Evolutionary conservation across 2,113 vertebrate species (phyloP), one percentile per base, ranked within the genome.

Genomic region (Oreocharis arfaki): DNA sequence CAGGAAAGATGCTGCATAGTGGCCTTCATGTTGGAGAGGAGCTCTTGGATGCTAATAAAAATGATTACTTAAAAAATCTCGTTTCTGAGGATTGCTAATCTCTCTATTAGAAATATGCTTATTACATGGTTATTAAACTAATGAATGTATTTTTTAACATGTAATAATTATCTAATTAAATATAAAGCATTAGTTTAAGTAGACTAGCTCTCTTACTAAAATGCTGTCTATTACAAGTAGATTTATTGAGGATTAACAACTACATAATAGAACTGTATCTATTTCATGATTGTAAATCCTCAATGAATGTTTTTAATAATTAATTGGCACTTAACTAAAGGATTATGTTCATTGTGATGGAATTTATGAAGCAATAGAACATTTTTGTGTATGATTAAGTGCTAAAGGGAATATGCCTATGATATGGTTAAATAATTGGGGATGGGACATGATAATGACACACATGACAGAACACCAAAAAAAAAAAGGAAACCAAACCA

Each of bases 171-270:
- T 83, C 92, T 95, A 95, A 93, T 96, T 96, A 97, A 95, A 96
- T 96, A 90, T 75, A 95, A 94, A 92, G 91, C 81, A 93, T 95
- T 96, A 83, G 83, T 95, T 96, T 96, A 97, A 97, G 61, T 63
- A 97, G 80, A 80, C 87, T 92, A 85, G 87, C 77, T 83, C 89
- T 93, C 80, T 63, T 91, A 64, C 79, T 95, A 73, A 96, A 97
- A 94, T 81, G 86, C 94, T 96, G 95, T 94, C 96, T 97, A 96
- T 96, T 97, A 87, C 94, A 92, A 96, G 94, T 97, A 97, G 97
- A 96, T 97, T 97, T 97, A 97, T 97, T 83, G 94, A 90, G 96
- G 97, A 97, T 97, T 97, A 96, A 90, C 96, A 89, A 85, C 89
- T 97, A 80, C 87, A 94, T 96, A 97, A 97, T 97, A 96, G 91